Conservation (phyloP, 2,113 vertebrate genomes). For the Pristiophorus japonicus region DNA sequence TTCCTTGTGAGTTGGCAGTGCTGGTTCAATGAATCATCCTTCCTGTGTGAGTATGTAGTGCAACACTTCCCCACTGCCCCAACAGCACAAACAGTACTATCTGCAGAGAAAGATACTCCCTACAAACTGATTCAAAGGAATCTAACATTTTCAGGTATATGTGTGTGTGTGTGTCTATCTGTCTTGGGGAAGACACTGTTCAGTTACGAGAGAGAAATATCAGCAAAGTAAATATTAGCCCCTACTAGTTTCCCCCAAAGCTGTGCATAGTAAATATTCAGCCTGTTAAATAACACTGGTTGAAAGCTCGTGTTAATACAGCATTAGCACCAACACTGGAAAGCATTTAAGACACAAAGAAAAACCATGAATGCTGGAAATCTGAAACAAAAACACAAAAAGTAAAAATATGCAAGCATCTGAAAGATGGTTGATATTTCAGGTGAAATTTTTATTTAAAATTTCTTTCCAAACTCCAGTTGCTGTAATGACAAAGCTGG, state of each 20-base stretch:
- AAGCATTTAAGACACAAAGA: not conserved
- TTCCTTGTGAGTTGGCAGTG: not conserved
- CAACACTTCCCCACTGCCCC: not conserved
- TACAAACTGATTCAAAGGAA: not conserved
- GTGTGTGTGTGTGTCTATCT: not conserved
- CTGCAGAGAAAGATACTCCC: not conserved
- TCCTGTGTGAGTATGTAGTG: not conserved
- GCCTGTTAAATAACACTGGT: not conserved
- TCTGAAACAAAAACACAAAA: not conserved
- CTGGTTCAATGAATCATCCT: not conserved
- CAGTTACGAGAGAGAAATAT: not conserved
- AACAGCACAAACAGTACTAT: not conserved
- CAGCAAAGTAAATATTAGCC: not conserved
- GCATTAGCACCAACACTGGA: not conserved
- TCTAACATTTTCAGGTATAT: not conserved
- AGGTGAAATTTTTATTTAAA: not conserved
- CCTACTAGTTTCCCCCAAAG: not conserved
- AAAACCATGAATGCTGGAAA: not conserved
- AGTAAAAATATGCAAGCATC: not conserved
- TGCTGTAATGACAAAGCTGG: not conserved
- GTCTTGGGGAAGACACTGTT: not conserved
- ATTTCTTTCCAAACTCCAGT: not conserved
- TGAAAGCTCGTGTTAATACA: not conserved
- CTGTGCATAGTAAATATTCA: not conserved
- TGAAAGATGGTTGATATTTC: not conserved